These are phyloP conservation scores for Hystrix brachyura DNA, from an alignment of 2,113 vertebrate species.

Conservation along the genomic window DNA sequence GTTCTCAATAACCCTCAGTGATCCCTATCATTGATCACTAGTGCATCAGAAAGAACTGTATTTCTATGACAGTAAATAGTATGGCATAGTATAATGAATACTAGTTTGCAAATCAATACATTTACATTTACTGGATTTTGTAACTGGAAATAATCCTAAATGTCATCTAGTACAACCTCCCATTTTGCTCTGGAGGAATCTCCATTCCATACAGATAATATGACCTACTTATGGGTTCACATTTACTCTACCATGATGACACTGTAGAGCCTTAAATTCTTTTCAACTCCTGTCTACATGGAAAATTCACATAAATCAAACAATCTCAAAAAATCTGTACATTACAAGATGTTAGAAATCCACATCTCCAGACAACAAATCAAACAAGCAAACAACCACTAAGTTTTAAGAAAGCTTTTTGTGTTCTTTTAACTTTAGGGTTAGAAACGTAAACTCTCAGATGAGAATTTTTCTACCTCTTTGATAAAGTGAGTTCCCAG, in stretches of 20 bases:
- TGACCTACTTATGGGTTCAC: background rate
- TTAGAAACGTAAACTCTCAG: background rate
- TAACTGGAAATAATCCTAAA: background rate
- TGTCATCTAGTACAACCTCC: background rate
- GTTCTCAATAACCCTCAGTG: background rate
- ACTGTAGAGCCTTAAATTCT: background rate
- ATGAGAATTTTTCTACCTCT: background rate
- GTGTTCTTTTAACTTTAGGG: background rate
- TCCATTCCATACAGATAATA: background rate
- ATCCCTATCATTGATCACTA: background rate
- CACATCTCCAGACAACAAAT: background rate
- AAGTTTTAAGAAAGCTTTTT: background rate
- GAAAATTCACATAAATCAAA: background rate
- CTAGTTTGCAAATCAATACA: background rate
- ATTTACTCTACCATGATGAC: background rate
- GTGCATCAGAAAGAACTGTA: background rate
- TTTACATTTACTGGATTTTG: background rate
- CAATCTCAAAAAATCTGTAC: background rate
- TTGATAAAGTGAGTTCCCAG: background rate
- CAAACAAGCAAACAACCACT: background rate
- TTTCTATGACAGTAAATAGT: background rate
- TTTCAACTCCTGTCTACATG: background rate
- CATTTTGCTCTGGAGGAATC: background rate
- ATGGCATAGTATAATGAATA: background rate
- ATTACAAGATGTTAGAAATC: background rate